phyloP scores from a whole-genome alignment of 2,888 invertebrate genomes.

The Melanotus villosus region DNA sequence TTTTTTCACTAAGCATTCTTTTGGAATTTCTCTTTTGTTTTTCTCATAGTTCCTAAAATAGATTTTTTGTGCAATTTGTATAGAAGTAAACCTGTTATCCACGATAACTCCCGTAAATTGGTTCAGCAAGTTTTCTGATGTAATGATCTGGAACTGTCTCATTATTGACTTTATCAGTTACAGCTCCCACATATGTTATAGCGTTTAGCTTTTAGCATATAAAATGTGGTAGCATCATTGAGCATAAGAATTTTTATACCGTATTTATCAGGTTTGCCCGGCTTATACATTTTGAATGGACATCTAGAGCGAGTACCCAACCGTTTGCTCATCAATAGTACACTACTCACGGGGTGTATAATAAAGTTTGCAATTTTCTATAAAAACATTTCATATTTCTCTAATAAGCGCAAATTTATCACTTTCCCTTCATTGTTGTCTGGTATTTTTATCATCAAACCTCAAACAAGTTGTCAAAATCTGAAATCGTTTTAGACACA shows the following conservation, averaged over 20 bases:
- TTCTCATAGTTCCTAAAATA: slow-evolving; percentile 50
- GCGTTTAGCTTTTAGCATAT: slow-evolving; percentile 60
- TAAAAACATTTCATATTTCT: slow-evolving; percentile 55
- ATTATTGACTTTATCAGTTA: slow-evolving; percentile 44
- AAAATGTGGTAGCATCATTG: slow-evolving; percentile 59
- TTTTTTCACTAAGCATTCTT: slow-evolving; percentile 41
- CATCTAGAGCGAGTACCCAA: slow-evolving; percentile 54
- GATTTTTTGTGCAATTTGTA: slow-evolving; percentile 47
- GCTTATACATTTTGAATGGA: slow-evolving; percentile 54
- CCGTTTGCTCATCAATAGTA: slow-evolving; percentile 58
- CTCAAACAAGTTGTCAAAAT: slow-evolving; percentile 45
- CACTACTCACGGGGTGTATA: slow-evolving; percentile 49
- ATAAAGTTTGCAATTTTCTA: slow-evolving; percentile 46
- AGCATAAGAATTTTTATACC: slow-evolving; percentile 61
- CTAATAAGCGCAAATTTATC: slow-evolving; percentile 56
- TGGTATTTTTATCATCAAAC: slow-evolving; percentile 45
- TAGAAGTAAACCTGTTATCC: slow-evolving; percentile 50
- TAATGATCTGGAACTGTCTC: slow-evolving; percentile 48
- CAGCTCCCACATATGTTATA: slow-evolving; percentile 59
- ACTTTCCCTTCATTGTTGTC: slow-evolving; percentile 35
- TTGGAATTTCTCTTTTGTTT: slow-evolving; percentile 48
- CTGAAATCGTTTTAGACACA: slow-evolving; percentile 44
- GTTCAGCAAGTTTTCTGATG: slow-evolving; percentile 51
- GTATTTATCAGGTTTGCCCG: slow-evolving; percentile 60
- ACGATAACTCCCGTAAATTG: slow-evolving; percentile 52